phyloP scores from a whole-genome alignment of 2,888 invertebrate species.

The Mimachlamys varia region DNA sequence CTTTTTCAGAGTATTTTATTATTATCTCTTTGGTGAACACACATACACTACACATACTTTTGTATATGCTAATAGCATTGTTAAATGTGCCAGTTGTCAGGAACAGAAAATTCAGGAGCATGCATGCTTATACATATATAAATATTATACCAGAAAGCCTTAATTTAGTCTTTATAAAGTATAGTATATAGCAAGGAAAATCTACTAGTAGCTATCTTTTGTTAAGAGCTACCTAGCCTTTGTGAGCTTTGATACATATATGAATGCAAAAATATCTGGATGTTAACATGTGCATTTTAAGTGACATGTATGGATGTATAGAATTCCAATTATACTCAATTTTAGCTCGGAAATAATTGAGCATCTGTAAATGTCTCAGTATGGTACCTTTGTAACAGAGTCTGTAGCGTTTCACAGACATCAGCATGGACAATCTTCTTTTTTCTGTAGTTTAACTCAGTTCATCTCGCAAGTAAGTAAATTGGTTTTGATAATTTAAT shows the following conservation, averaged over 20 bases:
- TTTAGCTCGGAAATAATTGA: not conserved
- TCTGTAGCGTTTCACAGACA: not conserved
- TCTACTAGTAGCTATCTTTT: too few species aligned
- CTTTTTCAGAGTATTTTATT: not conserved
- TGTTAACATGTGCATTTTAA: not conserved
- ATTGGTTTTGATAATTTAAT: not conserved
- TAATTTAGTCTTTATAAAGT: not conserved
- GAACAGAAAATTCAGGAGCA: not conserved
- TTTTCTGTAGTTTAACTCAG: not conserved
- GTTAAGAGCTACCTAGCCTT: too few species aligned
- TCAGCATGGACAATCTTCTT: not conserved
- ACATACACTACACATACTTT: too few species aligned
- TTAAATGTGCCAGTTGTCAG: not conserved
- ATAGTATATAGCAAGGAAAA: too few species aligned
- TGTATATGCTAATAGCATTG: not conserved
- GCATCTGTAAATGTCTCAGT: not conserved
- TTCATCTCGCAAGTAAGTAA: not conserved
- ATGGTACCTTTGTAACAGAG: not conserved
- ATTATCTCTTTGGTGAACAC: not conserved
- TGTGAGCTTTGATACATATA: too few species aligned
- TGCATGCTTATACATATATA: too few species aligned
- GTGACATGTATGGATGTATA: not conserved
- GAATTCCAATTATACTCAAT: not conserved
- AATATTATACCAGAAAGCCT: not conserved
- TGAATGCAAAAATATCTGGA: not conserved